Evolutionary conservation across 1,140 invertebrate species (phyloP).

Genomic region (silkworm (Bombyx mori)): DNA sequence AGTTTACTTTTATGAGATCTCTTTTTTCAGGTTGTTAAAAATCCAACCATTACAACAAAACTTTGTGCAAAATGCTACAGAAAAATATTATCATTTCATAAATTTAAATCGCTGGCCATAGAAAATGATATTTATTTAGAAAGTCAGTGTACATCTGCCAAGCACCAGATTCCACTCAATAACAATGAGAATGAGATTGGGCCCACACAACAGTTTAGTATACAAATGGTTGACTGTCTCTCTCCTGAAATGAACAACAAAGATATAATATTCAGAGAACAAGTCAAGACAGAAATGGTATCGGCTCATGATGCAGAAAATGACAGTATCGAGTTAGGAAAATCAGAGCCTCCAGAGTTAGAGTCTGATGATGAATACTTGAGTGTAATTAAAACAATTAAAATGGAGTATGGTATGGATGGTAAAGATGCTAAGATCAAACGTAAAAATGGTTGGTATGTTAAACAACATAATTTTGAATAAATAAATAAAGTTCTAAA

Average conservation of each 20-base stretch:
- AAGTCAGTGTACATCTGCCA: neutral
- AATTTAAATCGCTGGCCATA: conserved; percentile 39
- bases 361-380: conserved; percentile 44
- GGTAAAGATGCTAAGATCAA: conserved; percentile 7
- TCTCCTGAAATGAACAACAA: too few species aligned
- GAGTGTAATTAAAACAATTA: conserved; percentile 46
- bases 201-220: too few species aligned
- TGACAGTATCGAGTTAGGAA: conserved; percentile 1
- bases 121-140: conserved; percentile 38
- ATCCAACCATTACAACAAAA: conserved; percentile 32
- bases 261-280: too few species aligned
- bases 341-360: conserved; percentile 1
- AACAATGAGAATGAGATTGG: conserved; percentile 22
- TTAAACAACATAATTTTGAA: neutral
- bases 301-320: conserved; percentile 2
- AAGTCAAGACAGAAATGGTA: conserved; percentile 3
- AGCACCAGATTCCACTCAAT: conserved; percentile 4
- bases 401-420: conserved; percentile 30
- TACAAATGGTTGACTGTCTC: too few species aligned
- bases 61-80: conserved; percentile 38
- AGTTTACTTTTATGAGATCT: too few species aligned
- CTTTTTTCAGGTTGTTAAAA: conserved; percentile 25
- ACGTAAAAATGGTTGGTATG: conserved; percentile 33
- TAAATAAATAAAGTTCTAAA: neutral
- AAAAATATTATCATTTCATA: conserved; percentile 38